Conservation (phyloP, 2,888 invertebrate species). For the Elysia crispata region DNA sequence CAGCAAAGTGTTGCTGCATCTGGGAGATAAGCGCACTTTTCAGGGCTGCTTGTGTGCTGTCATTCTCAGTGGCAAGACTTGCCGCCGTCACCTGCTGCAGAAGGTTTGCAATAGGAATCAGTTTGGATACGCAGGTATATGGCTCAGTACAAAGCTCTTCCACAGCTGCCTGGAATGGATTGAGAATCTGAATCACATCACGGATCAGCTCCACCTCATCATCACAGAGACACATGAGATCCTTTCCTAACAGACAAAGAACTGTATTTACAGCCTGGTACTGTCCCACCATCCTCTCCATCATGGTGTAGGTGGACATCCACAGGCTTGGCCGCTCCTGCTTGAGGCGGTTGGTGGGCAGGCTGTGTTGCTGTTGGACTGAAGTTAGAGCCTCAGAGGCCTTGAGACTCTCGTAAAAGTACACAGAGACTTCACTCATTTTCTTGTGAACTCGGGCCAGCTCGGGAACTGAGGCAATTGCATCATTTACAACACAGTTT, state of each 20-base stretch:
- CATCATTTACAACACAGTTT: constrained; percentile 36
- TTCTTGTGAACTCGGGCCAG: constrained; percentile 41
- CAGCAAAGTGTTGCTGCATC: constrained; percentile 42
- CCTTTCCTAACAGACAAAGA: constrained; percentile 41
- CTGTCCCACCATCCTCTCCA: constrained; percentile 45
- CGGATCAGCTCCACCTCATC: constrained; percentile 46
- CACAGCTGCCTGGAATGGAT: constrained; percentile 45
- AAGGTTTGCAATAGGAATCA: constrained; percentile 42
- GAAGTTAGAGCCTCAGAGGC: constrained; percentile 40
- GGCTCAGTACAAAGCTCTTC: constrained; percentile 40
- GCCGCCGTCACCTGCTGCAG: constrained; percentile 44
- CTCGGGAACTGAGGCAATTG: constrained; percentile 41
- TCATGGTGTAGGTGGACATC: constrained; percentile 43
- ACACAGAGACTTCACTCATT: constrained; percentile 39
- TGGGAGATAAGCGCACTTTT: constrained; percentile 45
- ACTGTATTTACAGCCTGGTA: constrained; percentile 47
- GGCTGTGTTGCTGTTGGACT: constrained; percentile 41
- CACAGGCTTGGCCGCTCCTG: constrained; percentile 29
- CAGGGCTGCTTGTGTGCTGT: constrained; percentile 42
- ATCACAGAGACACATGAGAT: constrained; percentile 45
- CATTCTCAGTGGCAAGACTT: constrained; percentile 1
- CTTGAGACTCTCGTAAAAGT: constrained; percentile 43
- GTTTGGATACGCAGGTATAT: constrained; percentile 46
- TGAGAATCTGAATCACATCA: constrained; percentile 31
- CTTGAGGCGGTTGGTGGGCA: constrained; percentile 39